Evolutionary conservation across 2,888 invertebrate genomes (phyloP).

Genomic region (Apodemia duryi): DNA sequence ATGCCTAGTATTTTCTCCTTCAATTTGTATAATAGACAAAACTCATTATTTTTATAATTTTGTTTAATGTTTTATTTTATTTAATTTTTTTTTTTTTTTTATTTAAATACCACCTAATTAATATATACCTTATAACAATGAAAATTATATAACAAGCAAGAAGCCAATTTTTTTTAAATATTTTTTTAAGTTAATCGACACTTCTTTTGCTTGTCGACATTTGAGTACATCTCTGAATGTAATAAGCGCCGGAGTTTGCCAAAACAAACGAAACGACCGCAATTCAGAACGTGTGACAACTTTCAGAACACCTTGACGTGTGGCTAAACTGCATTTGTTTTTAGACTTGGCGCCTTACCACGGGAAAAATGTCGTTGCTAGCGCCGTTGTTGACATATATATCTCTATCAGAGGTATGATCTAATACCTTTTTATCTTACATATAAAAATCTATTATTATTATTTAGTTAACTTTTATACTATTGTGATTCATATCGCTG

Average conservation of each 20-base stretch:
- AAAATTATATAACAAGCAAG: too few species aligned
- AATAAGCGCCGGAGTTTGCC: slow-evolving; percentile 59
- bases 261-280: slow-evolving; percentile 44
- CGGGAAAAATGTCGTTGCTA: slow-evolving; percentile 15
- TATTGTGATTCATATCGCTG: too few species aligned
- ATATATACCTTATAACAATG: too few species aligned
- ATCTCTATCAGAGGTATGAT: not conserved
- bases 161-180: too few species aligned
- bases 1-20: too few species aligned
- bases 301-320: slow-evolving; percentile 36
- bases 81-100: too few species aligned
- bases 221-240: slow-evolving; percentile 31
- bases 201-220: slow-evolving; percentile 1
- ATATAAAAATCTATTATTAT: too few species aligned
- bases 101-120: too few species aligned
- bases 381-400: slow-evolving; percentile 1
- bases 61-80: too few species aligned
- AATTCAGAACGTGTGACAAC: slow-evolving; percentile 37
- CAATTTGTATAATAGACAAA: too few species aligned
- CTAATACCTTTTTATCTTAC: not conserved
- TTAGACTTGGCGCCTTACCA: slow-evolving; percentile 39
- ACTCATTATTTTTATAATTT: too few species aligned
- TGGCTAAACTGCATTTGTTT: slow-evolving; percentile 45
- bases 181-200: slow-evolving; percentile 6
- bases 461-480: too few species aligned